Evolutionary conservation across 2,888 invertebrate species (phyloP), one percentile per base, ranked within the genome.

Genomic region (Tholera decimalis): DNA sequence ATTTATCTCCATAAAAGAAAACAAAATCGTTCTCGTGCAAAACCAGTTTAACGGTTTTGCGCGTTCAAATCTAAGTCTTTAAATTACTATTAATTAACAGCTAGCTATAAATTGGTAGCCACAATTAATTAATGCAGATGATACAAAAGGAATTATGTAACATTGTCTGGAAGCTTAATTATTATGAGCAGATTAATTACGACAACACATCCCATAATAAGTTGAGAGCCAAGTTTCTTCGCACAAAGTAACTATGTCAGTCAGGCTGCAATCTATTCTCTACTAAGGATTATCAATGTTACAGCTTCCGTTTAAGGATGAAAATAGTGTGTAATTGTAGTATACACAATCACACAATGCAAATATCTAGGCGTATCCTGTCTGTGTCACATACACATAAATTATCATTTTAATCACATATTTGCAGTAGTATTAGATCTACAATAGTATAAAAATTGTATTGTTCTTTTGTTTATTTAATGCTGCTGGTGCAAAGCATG

Each of bases 331-430:
- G 46, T 18, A 8, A 39, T 35, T 39, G 26, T 24, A 49, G 28
- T 53, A 59, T 58, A 74, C 77, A 82, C 80, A 82, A 83, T 83
- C 57, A 74, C 77, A 82, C 80, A 82, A 83, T 83, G 83, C 79
- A 79, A 85, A 86, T 88, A 81, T 71, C 80, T 82, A 72, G 61
- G 69, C 73, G 63, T 80, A 84, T 81, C 83, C 86, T 83, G 84
- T 81, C 84, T 82, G 83, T 79, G 80, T 73, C 75, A 79, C 65
- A 73, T 63, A 71, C 84, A 85, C 84, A 91, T 91, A 89, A 86
- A 92, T 92, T 92, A 92, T 88, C 89, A 90, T 90, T 86, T 84
- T 86, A 89, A 90, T 87, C 75, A 83, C 88, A 89, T 89, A 83
- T 79, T 87, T 74, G 70, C 33, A 3, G 43, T 56, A 57, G 44